phyloP scores from a whole-genome alignment of 2,113 vertebrate genomes.

The Elachura formosa region DNA sequence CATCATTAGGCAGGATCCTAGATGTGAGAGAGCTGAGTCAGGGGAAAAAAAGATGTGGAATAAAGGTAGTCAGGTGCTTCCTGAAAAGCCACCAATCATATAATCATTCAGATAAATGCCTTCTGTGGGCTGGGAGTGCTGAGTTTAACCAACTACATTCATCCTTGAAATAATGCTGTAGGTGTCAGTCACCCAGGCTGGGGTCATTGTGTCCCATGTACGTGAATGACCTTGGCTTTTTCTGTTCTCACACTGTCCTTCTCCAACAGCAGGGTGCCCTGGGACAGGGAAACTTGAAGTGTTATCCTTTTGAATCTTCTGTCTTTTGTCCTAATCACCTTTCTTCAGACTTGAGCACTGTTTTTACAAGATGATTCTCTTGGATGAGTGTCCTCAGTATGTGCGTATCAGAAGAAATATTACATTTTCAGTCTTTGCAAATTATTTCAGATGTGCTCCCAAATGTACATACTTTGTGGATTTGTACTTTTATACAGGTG shows the following conservation, averaged over 20 bases:
- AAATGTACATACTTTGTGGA: background rate
- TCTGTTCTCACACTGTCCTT: background rate
- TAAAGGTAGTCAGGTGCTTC: background rate
- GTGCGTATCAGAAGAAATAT: background rate
- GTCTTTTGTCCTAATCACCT: background rate
- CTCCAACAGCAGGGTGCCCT: background rate
- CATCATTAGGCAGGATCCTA: background rate
- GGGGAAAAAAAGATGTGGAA: background rate
- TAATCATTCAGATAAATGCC: background rate
- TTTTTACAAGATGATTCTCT: background rate
- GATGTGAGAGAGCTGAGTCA: background rate
- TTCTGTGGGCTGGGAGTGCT: background rate
- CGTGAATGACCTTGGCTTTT: background rate
- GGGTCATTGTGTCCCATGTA: background rate
- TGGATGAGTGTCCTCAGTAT: background rate
- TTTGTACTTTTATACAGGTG: background rate
- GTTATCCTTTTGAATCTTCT: background rate
- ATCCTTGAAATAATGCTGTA: background rate
- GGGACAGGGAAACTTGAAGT: background rate
- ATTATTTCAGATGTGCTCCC: background rate
- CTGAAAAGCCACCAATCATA: background rate
- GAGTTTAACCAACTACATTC: background rate
- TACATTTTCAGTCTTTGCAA: background rate
- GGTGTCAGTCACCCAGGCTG: background rate
- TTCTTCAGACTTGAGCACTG: background rate